These are phyloP conservation scores for Actenoides hombroni DNA, from an alignment of 2,113 vertebrate genomes.

Conservation along the genomic window DNA sequence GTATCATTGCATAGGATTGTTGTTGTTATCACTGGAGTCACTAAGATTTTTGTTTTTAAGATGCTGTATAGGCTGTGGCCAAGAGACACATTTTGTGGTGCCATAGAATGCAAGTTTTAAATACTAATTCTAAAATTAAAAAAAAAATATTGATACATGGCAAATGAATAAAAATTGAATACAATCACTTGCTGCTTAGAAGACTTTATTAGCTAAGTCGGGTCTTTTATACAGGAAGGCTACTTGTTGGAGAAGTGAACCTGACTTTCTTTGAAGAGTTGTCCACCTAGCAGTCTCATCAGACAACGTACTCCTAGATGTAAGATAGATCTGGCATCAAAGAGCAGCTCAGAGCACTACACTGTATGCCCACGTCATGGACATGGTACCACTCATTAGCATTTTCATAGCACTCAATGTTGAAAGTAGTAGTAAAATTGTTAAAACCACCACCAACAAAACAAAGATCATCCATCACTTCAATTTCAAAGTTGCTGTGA, in stretches of 20 bases:
- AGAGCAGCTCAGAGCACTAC: constrained; percentile 86
- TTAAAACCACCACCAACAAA: constrained; percentile 80
- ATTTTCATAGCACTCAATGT: constrained; percentile 72
- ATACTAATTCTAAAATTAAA: neutral
- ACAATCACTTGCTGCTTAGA: neutral
- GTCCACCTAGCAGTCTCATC: constrained; percentile 55
- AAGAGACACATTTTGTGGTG: neutral
- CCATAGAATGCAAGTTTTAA: neutral
- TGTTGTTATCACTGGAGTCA: neutral
- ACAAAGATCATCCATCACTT: constrained; percentile 76
- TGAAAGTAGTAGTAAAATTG: constrained; percentile 73
- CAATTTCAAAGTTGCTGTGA: constrained; percentile 86
- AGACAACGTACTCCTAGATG: constrained; percentile 71
- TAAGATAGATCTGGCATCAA: constrained; percentile 80
- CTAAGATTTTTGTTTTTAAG: neutral
- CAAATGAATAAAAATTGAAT: neutral
- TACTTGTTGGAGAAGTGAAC: constrained; percentile 47
- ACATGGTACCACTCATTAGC: constrained; percentile 72
- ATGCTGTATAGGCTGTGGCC: neutral
- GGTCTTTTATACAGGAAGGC: constrained; percentile 31
- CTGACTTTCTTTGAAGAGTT: neutral
- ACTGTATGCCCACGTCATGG: constrained; percentile 74
- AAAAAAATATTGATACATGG: too few relatives aligned
- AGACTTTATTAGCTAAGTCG: neutral
- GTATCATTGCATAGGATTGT: neutral